Conservation (phyloP, 2,888 invertebrate genomes). For the Diadromus collaris region DNA sequence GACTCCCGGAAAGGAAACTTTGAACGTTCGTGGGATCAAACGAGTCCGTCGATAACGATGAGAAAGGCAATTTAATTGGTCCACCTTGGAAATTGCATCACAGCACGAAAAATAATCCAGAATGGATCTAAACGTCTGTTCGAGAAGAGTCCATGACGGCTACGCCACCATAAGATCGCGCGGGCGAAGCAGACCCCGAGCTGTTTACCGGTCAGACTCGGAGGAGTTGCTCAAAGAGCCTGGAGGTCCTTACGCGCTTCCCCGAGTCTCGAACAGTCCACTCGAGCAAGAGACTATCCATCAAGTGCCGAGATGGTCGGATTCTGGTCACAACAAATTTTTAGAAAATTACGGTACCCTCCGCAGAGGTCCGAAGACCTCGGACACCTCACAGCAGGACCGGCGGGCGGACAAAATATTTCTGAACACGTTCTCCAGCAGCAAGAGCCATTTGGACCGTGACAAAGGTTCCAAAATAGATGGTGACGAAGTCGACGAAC, state of each 20-base stretch:
- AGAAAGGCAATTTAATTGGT: constrained; percentile 7
- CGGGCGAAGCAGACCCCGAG: constrained; percentile 77
- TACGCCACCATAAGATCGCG: constrained; percentile 92
- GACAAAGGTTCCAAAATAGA: constrained; percentile 47
- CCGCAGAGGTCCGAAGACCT: constrained; percentile 57
- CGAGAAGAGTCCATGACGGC: constrained; percentile 88
- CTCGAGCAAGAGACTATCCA: constrained; percentile 65
- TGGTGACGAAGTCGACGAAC: constrained; percentile 52
- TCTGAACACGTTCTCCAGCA: constrained; percentile 71
- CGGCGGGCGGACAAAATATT: constrained; percentile 62
- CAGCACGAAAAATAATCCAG: constrained; percentile 1
- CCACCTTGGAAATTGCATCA: background rate
- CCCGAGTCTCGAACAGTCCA: constrained; percentile 67
- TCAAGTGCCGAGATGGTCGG: constrained; percentile 73
- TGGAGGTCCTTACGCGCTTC: constrained; percentile 71
- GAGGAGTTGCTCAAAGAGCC: constrained; percentile 74
- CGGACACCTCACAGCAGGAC: constrained; percentile 10
- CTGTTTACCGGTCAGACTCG: constrained; percentile 75
- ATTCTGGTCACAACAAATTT: constrained; percentile 64
- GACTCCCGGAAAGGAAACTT: constrained; percentile 1
- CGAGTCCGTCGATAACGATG: background rate
- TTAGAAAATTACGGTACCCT: constrained; percentile 76
- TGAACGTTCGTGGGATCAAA: constrained; percentile 11
- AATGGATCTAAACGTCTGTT: constrained; percentile 76
- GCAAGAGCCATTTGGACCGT: constrained; percentile 52